These are phyloP conservation scores for Cephus spinipes DNA, from an alignment of 2,888 invertebrate species.

Conservation along the genomic window DNA sequence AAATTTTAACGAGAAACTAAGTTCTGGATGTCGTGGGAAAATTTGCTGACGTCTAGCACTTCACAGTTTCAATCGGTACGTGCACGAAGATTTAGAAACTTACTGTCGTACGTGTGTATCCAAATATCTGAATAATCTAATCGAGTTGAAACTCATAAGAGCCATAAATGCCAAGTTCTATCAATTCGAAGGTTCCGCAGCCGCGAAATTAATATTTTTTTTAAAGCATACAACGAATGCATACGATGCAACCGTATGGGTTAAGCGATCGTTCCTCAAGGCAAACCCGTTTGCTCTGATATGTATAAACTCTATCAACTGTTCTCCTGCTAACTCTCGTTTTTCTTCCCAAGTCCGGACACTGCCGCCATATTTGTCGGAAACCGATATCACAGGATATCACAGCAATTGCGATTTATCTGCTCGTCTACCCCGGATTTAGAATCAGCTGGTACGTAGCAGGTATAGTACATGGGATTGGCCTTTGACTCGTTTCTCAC, in stretches of 20 bases:
- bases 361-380: background rate
- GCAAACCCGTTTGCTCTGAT: background rate
- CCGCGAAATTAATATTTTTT: background rate
- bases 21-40: too few relatives aligned
- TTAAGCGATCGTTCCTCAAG: background rate
- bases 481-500: background rate
- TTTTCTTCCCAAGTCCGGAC: background rate
- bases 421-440: background rate
- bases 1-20: too few relatives aligned
- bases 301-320: background rate
- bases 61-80: too few relatives aligned
- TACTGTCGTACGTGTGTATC: too few relatives aligned
- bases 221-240: background rate
- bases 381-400: background rate
- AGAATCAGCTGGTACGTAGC: background rate
- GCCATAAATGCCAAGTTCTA: background rate
- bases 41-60: too few relatives aligned
- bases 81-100: too few relatives aligned
- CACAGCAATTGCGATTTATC: background rate
- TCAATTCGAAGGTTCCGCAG: background rate
- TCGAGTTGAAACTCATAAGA: too few relatives aligned
- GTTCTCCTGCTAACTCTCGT: background rate
- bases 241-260: background rate
- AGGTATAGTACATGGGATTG: background rate
- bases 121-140: too few relatives aligned